These are phyloP conservation scores for Boloria selene DNA, from an alignment of 2,888 invertebrate species.

Conservation along the genomic window DNA sequence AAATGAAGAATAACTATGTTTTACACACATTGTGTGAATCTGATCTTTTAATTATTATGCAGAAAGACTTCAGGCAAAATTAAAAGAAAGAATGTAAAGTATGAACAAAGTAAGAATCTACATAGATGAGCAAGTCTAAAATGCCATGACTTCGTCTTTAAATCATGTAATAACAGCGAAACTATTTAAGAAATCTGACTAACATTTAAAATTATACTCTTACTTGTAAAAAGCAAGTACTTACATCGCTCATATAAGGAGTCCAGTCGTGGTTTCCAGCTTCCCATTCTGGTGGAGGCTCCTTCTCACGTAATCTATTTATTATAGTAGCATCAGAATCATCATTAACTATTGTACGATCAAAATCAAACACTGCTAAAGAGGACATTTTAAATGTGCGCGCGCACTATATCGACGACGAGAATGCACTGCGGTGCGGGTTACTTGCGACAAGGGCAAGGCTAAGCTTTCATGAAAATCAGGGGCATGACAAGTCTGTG, in stretches of 20 bases:
- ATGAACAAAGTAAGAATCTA: too few relatives aligned
- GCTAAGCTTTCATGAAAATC: constrained; percentile 41
- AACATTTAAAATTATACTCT: neutral
- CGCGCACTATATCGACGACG: constrained; percentile 46
- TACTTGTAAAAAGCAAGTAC: constrained; percentile 39
- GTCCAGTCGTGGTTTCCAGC: constrained; percentile 68
- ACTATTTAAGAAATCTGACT: too few relatives aligned
- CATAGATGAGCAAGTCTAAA: too few relatives aligned
- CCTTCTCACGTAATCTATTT: constrained; percentile 63
- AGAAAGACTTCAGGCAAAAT: too few relatives aligned
- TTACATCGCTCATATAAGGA: constrained; percentile 76
- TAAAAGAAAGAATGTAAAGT: too few relatives aligned
- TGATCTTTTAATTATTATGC: too few relatives aligned
- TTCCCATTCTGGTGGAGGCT: constrained; percentile 74
- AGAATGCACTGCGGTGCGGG: constrained; percentile 47
- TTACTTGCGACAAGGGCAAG: constrained; percentile 10
- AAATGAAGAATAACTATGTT: too few relatives aligned
- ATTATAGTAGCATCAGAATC: constrained; percentile 76
- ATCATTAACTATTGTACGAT: constrained; percentile 70
- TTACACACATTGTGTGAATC: too few relatives aligned
- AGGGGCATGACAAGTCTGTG: constrained; percentile 26
- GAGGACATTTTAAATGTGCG: constrained; percentile 58
- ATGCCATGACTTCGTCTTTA: too few relatives aligned
- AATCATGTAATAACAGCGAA: too few relatives aligned
- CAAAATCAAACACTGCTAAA: constrained; percentile 75